Base-by-base conservation (phyloP, 2,888 invertebrate species). In the Caenorhabditis virilis region DNA sequence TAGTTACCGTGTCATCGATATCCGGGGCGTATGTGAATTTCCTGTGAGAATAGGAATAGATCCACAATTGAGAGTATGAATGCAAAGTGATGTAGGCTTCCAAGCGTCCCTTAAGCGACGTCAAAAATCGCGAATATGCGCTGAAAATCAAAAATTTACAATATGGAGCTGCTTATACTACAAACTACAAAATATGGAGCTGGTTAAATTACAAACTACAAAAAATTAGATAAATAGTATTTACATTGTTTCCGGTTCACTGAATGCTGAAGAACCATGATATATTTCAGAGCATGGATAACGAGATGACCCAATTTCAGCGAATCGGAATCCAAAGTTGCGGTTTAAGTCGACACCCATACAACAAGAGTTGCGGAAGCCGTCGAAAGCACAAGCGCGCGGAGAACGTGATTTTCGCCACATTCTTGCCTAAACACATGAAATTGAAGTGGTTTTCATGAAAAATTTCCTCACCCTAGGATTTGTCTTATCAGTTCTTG, bases 271-370 rank as follows among this genome's bases (percentile, higher is more conserved):
- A 1, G 75, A 51, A 3, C 82, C 82, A 49, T 80, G 79, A 47
- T 70, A 82, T 27, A 80, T 81, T 50, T 82, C 82, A 0, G 82
- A 80, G 54, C 82, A 82, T 15, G 80, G 77, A 49, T 78, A 77
- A 45, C 66, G 68, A 5, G 78, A 79, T 6, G 82, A 75, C n/a
- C 82, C 82, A 16, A 75, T 71, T 23, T 77, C 81, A 7, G 64
- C 75, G 46, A 79, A 81, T n/a, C 76, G 71, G 61, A 78, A 81
- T 46, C 65, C 80, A 46, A 81, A 81, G 50, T 81, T 81, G 20
- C 81, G 53, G 53, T 81, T 81, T 2, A 81, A 61, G 47, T 81
- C 81, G 15, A 80, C 78, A n/a, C 81, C 81, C 36, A 63, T 59
- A 56, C 81, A 81, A 48, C 81, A 81, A 4, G 74, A 61, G 33